Conservation (phyloP, 2,113 vertebrate species). For the Erythrolamprus reginae region DNA sequence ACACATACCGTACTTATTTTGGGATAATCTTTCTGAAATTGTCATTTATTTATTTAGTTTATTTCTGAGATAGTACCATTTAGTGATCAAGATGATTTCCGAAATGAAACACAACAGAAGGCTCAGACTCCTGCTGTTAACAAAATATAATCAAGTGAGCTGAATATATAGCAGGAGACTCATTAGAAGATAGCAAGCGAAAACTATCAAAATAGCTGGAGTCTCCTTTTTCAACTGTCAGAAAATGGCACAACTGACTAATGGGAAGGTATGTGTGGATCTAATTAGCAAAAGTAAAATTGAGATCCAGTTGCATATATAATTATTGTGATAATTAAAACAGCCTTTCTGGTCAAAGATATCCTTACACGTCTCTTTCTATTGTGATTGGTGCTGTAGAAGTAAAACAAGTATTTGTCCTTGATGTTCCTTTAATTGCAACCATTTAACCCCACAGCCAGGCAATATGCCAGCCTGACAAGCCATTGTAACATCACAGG, state of each 20-base stretch:
- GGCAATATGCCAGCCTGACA: conserved; percentile 47
- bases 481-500: neutral
- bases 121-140: conserved; percentile 37
- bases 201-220: conserved; percentile 45
- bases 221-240: conserved; percentile 47
- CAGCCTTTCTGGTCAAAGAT: conserved; percentile 48
- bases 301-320: conserved; percentile 48
- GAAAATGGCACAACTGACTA: conserved; percentile 37
- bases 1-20: conserved; percentile 22
- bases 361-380: conserved; percentile 32
- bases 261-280: conserved; percentile 49
- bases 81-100: conserved; percentile 31
- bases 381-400: conserved; percentile 15
- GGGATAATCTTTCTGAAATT: conserved; percentile 36
- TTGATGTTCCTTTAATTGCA: conserved; percentile 47
- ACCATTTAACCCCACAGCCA: conserved; percentile 40
- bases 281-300: conserved; percentile 59
- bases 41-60: neutral
- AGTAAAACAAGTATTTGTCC: conserved; percentile 26
- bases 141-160: conserved; percentile 41
- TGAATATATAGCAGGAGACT: conserved; percentile 50
- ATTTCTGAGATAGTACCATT: conserved; percentile 5
- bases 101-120: conserved; percentile 34
- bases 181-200: conserved; percentile 47
- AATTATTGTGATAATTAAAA: conserved; percentile 54